These are phyloP conservation scores for Babylonia areolata DNA, from an alignment of 1,140 invertebrate genomes.

Conservation along the genomic window DNA sequence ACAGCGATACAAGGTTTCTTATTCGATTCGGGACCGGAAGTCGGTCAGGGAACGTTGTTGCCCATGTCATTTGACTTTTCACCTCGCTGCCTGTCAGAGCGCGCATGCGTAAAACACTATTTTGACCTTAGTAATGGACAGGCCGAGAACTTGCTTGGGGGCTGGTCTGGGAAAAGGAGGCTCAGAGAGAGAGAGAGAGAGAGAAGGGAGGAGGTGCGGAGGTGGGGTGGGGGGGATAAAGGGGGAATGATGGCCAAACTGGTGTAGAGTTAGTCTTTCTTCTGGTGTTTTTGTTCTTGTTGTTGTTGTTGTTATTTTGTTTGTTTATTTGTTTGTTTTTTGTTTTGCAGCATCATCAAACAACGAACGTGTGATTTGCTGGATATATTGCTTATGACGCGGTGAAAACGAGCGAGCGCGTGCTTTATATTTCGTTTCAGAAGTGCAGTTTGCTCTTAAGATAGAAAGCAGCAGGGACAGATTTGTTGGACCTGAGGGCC, in stretches of 20 bases:
- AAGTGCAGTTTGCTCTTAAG: too few relatives aligned
- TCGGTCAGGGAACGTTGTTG: background rate
- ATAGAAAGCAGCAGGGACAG: too few relatives aligned
- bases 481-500: too few relatives aligned
- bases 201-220: background rate
- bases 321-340: too few relatives aligned
- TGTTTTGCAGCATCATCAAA: too few relatives aligned
- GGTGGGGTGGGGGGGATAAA: background rate
- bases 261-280: too few relatives aligned
- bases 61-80: constrained; percentile 15
- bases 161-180: background rate
- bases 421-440: too few relatives aligned
- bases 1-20: background rate
- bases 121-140: constrained; percentile 20
- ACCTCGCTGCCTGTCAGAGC: background rate
- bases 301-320: too few relatives aligned
- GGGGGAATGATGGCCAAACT: background rate
- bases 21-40: background rate
- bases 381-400: too few relatives aligned
- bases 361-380: too few relatives aligned
- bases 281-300: too few relatives aligned
- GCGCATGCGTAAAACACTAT: constrained; percentile 24
- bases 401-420: too few relatives aligned
- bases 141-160: background rate
- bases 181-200: background rate